Evolutionary conservation across 1,140 invertebrate genomes (phyloP), one percentile per base, ranked within the genome.

Genomic region (Harpegnathos saltator): DNA sequence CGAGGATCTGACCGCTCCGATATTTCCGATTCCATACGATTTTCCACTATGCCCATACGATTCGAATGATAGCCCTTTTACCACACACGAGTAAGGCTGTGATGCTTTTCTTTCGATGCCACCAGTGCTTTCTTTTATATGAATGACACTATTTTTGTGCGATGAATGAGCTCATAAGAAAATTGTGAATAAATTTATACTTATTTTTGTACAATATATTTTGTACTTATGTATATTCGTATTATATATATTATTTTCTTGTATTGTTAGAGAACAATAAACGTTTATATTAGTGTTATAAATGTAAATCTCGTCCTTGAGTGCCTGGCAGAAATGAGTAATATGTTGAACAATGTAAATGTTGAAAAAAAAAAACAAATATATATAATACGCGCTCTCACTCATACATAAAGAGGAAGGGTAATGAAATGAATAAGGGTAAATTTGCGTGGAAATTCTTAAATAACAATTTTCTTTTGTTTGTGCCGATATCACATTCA

Each of bases 21-120:
- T 94, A 69, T 97, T 98, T 91, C 96, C 96, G 2, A 90, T 98
- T 83, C 97, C 97, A n/a, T 98, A 97, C 91, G 97, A 98, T 94
- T 90, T 97, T 5, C 97, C 97, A 4, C 91, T 97, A 38, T 95
- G 95, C 0, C 95, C 95, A 3, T 98, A 98, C 91, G 92, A 90
- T 5, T 88, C 90, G 0, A 91, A 92, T 81, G 97, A 97, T 94
- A 94, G 94, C 77, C 96, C 96, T 2, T 97, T 96, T 91, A 92
- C 94, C 38, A 89, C 38, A 44, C 38, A 7, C 1, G 33, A 33
- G n/a, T n/a, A n/a, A n/a, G n/a, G n/a, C n/a, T n/a, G n/a, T n/a
- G n/a, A n/a, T n/a, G n/a, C n/a, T n/a, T n/a, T n/a, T n/a, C n/a
- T n/a, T n/a, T n/a, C 22, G 14, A 33, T 75, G 38, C 58, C 14